Conservation (phyloP, 2,113 vertebrate species). For the Mirounga angustirostris region DNA sequence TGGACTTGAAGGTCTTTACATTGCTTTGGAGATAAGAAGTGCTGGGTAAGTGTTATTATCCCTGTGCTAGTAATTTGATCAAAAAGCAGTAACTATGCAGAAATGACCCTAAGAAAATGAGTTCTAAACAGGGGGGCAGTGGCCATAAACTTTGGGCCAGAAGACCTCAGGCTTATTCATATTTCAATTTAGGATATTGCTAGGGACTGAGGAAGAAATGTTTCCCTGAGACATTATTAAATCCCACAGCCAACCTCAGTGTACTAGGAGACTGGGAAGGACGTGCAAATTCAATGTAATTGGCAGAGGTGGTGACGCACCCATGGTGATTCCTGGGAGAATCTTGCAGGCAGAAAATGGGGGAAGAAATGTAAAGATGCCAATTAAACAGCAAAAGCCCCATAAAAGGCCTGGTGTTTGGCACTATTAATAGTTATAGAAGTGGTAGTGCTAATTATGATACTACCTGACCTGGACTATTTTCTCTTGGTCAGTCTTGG, state of each 20-base stretch:
- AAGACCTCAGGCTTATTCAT: slow-evolving; percentile 58
- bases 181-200: slow-evolving; percentile 53
- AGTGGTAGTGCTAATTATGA: not conserved
- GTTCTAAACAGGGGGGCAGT: not conserved
- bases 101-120: slow-evolving; percentile 70
- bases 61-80: slow-evolving; percentile 69
- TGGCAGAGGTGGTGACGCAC: not conserved
- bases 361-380: not conserved
- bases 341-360: not conserved
- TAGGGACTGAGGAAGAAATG: not conserved
- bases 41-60: slow-evolving; percentile 70
- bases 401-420: not conserved
- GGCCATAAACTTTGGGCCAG: not conserved
- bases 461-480: not conserved
- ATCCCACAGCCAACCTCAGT: not conserved
- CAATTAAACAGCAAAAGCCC: not conserved
- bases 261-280: not conserved
- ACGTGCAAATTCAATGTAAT: slow-evolving; percentile 31
- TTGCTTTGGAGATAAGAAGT: slow-evolving; percentile 71
- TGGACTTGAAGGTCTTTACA: slow-evolving; percentile 61
- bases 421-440: not conserved
- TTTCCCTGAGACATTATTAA: slow-evolving; percentile 21
- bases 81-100: slow-evolving; percentile 67
- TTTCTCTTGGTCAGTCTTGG: not conserved
- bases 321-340: slow-evolving; percentile 25